Evolutionary conservation across 2,888 invertebrate genomes (phyloP), one percentile per base, ranked within the genome.

Genomic region (Ormyrus pomaceus): DNA sequence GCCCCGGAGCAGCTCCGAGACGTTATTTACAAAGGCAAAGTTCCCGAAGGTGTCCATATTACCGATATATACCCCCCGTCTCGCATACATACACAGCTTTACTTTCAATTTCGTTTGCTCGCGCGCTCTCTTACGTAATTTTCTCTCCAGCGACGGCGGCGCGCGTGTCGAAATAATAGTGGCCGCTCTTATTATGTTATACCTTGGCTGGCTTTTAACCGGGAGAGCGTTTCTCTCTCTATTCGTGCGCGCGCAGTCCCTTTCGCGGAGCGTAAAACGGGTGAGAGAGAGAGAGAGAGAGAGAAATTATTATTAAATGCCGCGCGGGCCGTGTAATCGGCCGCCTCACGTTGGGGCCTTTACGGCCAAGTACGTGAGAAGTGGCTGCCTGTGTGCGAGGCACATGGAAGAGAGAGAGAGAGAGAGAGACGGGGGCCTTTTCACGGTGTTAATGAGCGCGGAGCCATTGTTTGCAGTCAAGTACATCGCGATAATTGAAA

Each of bases 51-150:
- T 19, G 19, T 19, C 19, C 19, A 19, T 19, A 19, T 19, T 19
- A 19, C 19, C 19, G 19, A 19, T 19, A 19, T 19, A 19, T 19
- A 19, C 19, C 19, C 19, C 64, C 77, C 61, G 56, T 76, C 64
- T 10, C 71, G 46, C 51, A 51, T 34, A 51, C 56, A n/a, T 19
- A 50, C 34, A 46, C 64, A 77, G 53, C 86, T 87, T 87, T 88
- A 90, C 89, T 90, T 90, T 90, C 90, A 87, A 89, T 90, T 90
- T 90, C 88, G 86, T 90, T 90, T 88, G 84, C 87, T 87, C 85
- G 70, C 62, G 34, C 34, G 85, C 84, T 84, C 83, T 83, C 83
- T 87, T 87, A 86, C 85, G 86, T 87, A 87, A 87, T 78, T 82
- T 80, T 84, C 84, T 84, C 84, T 83, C 84, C 86, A 85, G 88